phyloP scores from a whole-genome alignment of 2,113 vertebrate genomes.

The Leptobrachium ailaonicum region DNA sequence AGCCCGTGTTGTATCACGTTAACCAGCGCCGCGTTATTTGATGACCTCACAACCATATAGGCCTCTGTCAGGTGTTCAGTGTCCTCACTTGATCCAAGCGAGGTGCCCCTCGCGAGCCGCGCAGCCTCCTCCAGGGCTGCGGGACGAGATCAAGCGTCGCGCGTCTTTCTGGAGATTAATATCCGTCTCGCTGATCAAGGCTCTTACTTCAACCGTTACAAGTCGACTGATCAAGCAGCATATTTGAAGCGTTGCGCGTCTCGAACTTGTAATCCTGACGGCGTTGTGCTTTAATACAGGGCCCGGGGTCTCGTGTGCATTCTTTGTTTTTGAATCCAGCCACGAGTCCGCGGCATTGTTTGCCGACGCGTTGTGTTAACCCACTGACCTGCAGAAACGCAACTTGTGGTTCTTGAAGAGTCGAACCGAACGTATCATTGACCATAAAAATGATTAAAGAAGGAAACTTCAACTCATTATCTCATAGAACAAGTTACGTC shows the following conservation, averaged over 20 bases:
- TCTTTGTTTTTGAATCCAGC: constrained; percentile 20
- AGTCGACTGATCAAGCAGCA: constrained; percentile 25
- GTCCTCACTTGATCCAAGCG: background rate
- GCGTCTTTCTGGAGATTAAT: constrained; percentile 21
- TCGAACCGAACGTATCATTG: background rate
- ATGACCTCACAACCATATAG: too few species aligned
- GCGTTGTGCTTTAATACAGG: constrained; percentile 24
- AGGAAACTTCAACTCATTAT: too few species aligned
- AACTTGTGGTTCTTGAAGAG: constrained; percentile 4
- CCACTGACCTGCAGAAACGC: constrained; percentile 1
- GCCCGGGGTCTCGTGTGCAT: constrained; percentile 19
- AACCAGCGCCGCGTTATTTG: too few species aligned
- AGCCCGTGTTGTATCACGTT: too few species aligned
- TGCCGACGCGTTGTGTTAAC: constrained; percentile 12
- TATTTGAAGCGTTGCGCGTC: constrained; percentile 18
- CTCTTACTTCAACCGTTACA: constrained; percentile 18
- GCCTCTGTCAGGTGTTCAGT: background rate
- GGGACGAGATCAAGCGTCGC: constrained; percentile 7
- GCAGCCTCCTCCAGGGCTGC: background rate
- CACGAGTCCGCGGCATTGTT: background rate
- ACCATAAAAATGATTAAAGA: too few species aligned
- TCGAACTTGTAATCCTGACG: constrained; percentile 18
- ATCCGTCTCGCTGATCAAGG: constrained; percentile 35
- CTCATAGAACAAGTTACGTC: too few species aligned
- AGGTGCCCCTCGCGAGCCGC: background rate